Base-by-base conservation (phyloP, 2,113 vertebrate genomes). In the Telmatochromis bifrenatus region DNA sequence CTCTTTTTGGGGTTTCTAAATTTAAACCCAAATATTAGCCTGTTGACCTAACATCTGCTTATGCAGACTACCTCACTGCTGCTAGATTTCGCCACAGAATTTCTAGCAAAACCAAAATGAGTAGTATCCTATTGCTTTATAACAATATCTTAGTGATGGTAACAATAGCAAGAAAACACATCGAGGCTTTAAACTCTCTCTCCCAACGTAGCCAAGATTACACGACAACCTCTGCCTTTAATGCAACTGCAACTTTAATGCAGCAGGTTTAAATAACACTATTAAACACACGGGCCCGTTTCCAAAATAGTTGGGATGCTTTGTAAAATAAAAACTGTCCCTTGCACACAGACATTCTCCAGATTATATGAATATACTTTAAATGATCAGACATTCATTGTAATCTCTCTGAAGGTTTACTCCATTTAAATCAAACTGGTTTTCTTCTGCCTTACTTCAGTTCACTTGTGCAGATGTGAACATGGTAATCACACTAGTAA, bases 221-320 rank as follows among this genome's bases (percentile, higher is more conserved):
- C 21, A 73, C 2, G 0, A 17, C 2, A 45, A 4, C 65, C n/a
- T 26, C 13, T 26, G 65, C 13, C 0, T 73, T 45, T 73, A 73
- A 45, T 17, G 39, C 68, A 45, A 17, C 37, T 45, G 37, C 45
- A 47, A 15, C 45, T 47, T 47, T 7, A 47, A 47, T 73, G 21
- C 3, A 15, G 37, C 68, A 73, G 37, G 4, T 23, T 15, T 9
- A 6, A 2, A 42, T 73, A 26, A 73, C 13, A 73, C 21, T 45
- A 45, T 1, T 26, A 26, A 45, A 73, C 4, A 45, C 35, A 70
- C 0, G 1, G 19, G 11, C 2, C 6, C 0, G 4, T 37, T 68
- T 68, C 33, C 19, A 35, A 68, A 68, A 39, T 21, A 68, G 33
- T 68, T 39, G 62, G 11, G 7, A 13, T 68, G 62, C 11, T 68